Conservation (phyloP, 2,113 vertebrate genomes). For the Climacteris rufus region DNA sequence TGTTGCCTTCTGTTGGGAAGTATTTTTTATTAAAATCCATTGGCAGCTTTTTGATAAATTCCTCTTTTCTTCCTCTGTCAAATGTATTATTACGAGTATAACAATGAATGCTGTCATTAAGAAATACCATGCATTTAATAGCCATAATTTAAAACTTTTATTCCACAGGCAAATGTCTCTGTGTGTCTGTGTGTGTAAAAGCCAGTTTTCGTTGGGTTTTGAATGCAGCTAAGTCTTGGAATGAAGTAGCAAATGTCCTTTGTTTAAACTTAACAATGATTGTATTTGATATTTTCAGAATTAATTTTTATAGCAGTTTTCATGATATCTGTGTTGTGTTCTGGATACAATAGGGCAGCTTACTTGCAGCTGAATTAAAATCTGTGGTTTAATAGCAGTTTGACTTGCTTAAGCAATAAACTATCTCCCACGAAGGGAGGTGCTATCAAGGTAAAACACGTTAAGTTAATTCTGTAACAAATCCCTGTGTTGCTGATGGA, state of each 20-base stretch:
- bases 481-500: background rate
- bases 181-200: background rate
- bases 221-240: background rate
- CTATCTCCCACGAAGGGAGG: background rate
- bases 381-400: constrained; percentile 28
- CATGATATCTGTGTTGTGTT: background rate
- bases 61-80: background rate
- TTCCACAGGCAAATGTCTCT: background rate
- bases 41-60: background rate
- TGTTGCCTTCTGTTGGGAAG: background rate
- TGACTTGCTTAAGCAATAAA: constrained; percentile 12
- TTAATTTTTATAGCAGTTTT: constrained; percentile 44
- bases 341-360: background rate
- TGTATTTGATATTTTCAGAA: constrained; percentile 39
- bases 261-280: constrained; percentile 36
- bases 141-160: constrained; percentile 34
- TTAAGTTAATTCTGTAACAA: constrained; percentile 23
- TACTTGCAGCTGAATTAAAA: constrained; percentile 17
- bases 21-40: constrained; percentile 30
- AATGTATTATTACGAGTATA: constrained; percentile 15
- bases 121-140: constrained; percentile 9
- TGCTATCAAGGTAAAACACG: constrained; percentile 18
- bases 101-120: constrained; percentile 33
- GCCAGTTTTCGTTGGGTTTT: constrained; percentile 10
- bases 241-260: background rate